Percentiles rank a stretch among this genome's conserved stretches.
Conservation (phyloP, 2,113 vertebrate species). For the Forbesichthys papilliferus region DNA sequence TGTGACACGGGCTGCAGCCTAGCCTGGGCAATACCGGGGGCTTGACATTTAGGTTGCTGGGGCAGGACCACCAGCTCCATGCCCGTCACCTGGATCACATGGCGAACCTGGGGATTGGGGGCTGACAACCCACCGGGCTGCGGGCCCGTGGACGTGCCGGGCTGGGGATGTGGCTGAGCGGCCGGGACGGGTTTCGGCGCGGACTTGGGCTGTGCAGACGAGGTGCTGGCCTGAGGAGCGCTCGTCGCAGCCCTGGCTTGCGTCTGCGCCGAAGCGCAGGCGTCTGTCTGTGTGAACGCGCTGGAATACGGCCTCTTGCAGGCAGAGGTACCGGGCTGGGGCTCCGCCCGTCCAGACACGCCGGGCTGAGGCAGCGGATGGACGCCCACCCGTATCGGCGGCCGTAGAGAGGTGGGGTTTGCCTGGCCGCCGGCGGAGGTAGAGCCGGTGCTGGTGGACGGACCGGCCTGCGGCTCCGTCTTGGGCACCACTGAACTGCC, state of each 20-base stretch:
- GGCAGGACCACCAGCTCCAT: constrained; percentile 34
- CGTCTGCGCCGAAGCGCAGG: constrained; percentile 27
- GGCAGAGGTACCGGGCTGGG: constrained; percentile 19
- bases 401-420: constrained; percentile 8
- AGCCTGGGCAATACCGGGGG: not conserved
- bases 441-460: constrained; percentile 41
- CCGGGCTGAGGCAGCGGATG: constrained; percentile 34
- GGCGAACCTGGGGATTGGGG: not conserved
- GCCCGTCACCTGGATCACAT: constrained; percentile 5
- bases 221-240: constrained; percentile 56
- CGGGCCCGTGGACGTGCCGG: not conserved
- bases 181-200: constrained; percentile 41
- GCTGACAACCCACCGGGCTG: not conserved
- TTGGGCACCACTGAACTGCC: constrained; percentile 26
- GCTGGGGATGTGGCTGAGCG: constrained; percentile 11
- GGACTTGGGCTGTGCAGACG: constrained; percentile 38
- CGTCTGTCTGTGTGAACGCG: constrained; percentile 6
- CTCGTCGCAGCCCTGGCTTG: constrained; percentile 30
- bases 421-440: constrained; percentile 54
- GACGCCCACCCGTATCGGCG: not conserved
- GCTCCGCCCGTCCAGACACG: constrained; percentile 38
- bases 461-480: constrained; percentile 28
- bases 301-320: constrained; percentile 12
- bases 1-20: not conserved
- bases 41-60: constrained; percentile 22